Percentiles rank a stretch among this genome's conserved stretches.
Evolutionary conservation across 2,888 invertebrate genomes (phyloP).

Genomic region (Heliconius cydno): DNA sequence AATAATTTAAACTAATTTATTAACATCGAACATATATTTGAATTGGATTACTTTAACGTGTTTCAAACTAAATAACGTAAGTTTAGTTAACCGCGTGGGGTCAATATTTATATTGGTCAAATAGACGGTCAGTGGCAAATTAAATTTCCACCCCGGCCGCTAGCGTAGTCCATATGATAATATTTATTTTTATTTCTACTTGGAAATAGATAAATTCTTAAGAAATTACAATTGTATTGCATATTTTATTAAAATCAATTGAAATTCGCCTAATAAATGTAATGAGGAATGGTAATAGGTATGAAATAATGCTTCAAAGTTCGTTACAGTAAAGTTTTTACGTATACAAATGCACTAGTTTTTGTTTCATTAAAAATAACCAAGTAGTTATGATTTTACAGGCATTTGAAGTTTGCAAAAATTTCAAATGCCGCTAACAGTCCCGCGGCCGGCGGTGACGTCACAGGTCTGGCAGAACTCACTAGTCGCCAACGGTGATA

Average conservation of each 20-base stretch:
- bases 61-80: background rate
- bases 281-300: no score
- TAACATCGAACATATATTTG: background rate
- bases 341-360: no score
- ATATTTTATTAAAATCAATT: background rate
- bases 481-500: no score
- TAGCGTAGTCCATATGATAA: background rate
- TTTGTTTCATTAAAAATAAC: no score
- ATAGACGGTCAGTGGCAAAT: background rate
- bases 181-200: constrained; percentile 10
- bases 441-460: no score
- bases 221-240: background rate
- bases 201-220: background rate
- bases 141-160: background rate
- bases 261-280: background rate
- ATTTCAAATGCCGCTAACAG: no score
- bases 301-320: no score
- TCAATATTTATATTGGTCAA: constrained; percentile 8
- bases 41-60: background rate
- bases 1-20: no score
- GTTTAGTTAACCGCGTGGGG: constrained; percentile 1
- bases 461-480: no score
- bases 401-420: no score
- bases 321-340: no score
- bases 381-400: no score